Conservation (phyloP, 1,140 invertebrate species). For the Caerostris darwini region DNA sequence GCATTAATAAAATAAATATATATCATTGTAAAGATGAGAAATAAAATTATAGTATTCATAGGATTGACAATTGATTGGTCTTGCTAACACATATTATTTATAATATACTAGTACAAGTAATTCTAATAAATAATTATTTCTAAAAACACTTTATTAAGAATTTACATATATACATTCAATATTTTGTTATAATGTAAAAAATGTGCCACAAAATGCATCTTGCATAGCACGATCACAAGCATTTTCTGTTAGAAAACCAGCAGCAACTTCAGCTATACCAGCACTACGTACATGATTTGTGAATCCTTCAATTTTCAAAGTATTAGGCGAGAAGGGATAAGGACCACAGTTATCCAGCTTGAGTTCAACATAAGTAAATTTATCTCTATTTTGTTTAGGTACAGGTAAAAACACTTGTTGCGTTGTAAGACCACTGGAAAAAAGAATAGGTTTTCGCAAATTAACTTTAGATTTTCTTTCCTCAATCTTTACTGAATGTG, state of each 20-base stretch:
- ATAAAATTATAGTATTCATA: too few species aligned
- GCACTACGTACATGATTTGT: slow-evolving; percentile 89
- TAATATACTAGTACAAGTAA: too few species aligned
- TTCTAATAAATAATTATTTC: too few species aligned
- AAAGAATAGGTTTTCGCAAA: slow-evolving; percentile 78
- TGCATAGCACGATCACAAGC: slow-evolving; percentile 94
- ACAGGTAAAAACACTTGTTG: slow-evolving; percentile 83
- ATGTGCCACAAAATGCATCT: slow-evolving; percentile 93
- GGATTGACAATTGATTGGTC: too few species aligned
- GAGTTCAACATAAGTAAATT: slow-evolving; percentile 87
- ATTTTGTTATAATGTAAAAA: slow-evolving; percentile 81
- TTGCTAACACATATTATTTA: too few species aligned
- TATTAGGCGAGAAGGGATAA: slow-evolving; percentile 85
- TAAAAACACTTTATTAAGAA: background rate
- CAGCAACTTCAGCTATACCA: slow-evolving; percentile 89
- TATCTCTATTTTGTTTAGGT: slow-evolving; percentile 88
- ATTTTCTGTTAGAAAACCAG: slow-evolving; percentile 91
- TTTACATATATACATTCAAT: slow-evolving; percentile 3
- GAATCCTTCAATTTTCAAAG: slow-evolving; percentile 88
- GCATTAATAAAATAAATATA: too few species aligned
- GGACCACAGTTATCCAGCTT: slow-evolving; percentile 87
- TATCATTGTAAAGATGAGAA: too few species aligned
- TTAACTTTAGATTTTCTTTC: slow-evolving; percentile 81
- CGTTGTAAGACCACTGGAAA: slow-evolving; percentile 81
- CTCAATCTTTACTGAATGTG: slow-evolving; percentile 88